phyloP scores from a whole-genome alignment of 2,113 vertebrate genomes.

The Triplophysa siluroides region DNA sequence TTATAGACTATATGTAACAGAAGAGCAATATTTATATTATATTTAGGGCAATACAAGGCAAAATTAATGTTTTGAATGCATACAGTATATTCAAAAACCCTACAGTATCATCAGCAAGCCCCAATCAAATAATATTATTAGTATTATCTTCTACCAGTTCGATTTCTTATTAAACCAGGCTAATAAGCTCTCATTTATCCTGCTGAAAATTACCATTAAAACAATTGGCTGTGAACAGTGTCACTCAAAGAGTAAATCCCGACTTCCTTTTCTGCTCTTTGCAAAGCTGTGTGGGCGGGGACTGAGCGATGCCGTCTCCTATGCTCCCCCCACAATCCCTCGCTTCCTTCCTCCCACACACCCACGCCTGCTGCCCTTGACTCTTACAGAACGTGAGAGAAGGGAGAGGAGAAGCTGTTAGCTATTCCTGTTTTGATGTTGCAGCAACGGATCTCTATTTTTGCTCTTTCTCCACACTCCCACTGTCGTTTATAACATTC shows the following conservation, averaged over 20 bases:
- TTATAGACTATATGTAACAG: no score
- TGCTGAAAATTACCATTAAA: not conserved
- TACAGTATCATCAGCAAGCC: not conserved
- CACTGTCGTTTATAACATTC: not conserved
- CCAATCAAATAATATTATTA: not conserved
- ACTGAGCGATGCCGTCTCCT: slow-evolving; percentile 11
- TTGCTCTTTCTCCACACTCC: slow-evolving; percentile 1
- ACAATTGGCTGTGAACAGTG: slow-evolving; percentile 18
- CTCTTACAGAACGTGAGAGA: slow-evolving; percentile 38
- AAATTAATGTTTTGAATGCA: no score
- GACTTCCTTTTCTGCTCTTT: not conserved
- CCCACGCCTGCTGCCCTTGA: slow-evolving; percentile 54
- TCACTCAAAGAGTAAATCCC: slow-evolving; percentile 20
- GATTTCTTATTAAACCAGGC: slow-evolving; percentile 8
- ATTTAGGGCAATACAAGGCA: no score
- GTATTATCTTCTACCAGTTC: not conserved
- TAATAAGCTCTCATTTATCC: not conserved
- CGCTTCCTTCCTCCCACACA: slow-evolving; percentile 20
- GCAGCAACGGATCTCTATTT: not conserved
- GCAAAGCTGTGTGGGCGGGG: slow-evolving; percentile 40
- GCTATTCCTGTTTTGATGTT: slow-evolving; percentile 16
- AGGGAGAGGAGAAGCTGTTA: slow-evolving; percentile 40
- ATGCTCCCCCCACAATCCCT: slow-evolving; percentile 7
- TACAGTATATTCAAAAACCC: not conserved
- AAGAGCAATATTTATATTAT: no score